These are phyloP conservation scores for Eupleurogrammus muticus DNA, from an alignment of 2,797 vertebrate genomes.

Conservation along the genomic window DNA sequence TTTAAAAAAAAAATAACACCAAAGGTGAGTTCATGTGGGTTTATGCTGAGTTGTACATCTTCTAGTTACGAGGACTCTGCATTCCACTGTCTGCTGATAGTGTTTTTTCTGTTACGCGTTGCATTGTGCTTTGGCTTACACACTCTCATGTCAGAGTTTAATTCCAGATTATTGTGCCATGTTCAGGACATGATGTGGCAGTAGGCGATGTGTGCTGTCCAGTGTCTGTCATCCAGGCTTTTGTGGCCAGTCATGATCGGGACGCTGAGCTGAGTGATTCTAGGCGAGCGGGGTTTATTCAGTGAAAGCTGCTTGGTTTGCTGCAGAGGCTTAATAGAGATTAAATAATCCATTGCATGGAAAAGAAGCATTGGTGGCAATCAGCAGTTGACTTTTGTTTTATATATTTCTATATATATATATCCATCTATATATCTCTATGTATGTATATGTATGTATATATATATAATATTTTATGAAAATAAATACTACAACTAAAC, in stretches of 20 bases:
- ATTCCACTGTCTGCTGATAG: background rate
- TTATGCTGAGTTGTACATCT: background rate
- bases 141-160: slow-evolving; percentile 47
- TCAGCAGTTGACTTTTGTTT: background rate
- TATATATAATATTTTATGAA: no score
- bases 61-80: background rate
- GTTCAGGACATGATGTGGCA: slow-evolving; percentile 21
- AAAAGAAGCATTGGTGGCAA: background rate
- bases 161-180: slow-evolving; percentile 51
- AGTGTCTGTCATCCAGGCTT: slow-evolving; percentile 11
- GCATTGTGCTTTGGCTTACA: slow-evolving; percentile 2
- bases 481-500: no score
- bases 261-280: slow-evolving; percentile 24
- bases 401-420: no score
- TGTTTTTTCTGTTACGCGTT: background rate
- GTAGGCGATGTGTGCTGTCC: background rate
- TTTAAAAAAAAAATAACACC: background rate
- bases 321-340: slow-evolving; percentile 41
- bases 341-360: slow-evolving; percentile 46
- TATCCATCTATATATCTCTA: no score
- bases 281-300: slow-evolving; percentile 35
- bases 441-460: no score
- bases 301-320: slow-evolving; percentile 30
- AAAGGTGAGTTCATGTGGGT: background rate
- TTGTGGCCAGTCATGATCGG: slow-evolving; percentile 9